These are phyloP conservation scores for Suricata suricatta DNA, from an alignment of 2,113 vertebrate species.

Conservation along the genomic window DNA sequence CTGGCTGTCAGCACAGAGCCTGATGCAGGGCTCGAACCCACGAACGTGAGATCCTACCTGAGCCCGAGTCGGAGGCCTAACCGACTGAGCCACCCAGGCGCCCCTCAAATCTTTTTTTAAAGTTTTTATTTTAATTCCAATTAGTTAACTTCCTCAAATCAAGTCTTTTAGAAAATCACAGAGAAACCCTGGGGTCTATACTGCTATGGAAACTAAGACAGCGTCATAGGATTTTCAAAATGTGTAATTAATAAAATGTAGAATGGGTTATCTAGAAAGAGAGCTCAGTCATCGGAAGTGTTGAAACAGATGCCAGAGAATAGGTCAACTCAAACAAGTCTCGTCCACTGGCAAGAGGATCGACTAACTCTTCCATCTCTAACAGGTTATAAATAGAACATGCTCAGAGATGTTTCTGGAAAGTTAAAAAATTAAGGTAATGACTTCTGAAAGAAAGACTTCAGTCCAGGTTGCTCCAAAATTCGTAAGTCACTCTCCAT, in stretches of 20 bases:
- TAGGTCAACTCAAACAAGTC: background rate
- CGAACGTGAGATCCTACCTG: no score
- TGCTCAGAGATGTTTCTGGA: background rate
- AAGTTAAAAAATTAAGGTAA: background rate
- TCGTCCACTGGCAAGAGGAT: background rate
- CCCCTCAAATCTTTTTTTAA: background rate
- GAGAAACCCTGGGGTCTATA: background rate
- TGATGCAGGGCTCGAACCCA: no score
- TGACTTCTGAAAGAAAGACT: background rate
- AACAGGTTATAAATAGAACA: background rate
- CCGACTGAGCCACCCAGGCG: no score
- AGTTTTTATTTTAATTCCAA: background rate
- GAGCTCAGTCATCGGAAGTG: background rate
- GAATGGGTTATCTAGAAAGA: background rate
- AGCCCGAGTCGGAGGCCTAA: no score
- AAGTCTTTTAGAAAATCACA: background rate
- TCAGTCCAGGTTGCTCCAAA: background rate
- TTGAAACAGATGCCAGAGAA: background rate
- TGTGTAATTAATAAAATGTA: background rate
- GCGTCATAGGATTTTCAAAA: background rate
- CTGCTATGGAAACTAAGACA: background rate
- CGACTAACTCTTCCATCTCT: background rate
- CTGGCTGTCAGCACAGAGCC: no score
- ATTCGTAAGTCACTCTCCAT: background rate
- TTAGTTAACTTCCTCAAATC: background rate